A percentile compares a stretch with the other conserved stretches of the same genome.
These are phyloP conservation scores for Chaetodon trifasciatus DNA, from an alignment of 2,797 vertebrate species.

Conservation along the genomic window DNA sequence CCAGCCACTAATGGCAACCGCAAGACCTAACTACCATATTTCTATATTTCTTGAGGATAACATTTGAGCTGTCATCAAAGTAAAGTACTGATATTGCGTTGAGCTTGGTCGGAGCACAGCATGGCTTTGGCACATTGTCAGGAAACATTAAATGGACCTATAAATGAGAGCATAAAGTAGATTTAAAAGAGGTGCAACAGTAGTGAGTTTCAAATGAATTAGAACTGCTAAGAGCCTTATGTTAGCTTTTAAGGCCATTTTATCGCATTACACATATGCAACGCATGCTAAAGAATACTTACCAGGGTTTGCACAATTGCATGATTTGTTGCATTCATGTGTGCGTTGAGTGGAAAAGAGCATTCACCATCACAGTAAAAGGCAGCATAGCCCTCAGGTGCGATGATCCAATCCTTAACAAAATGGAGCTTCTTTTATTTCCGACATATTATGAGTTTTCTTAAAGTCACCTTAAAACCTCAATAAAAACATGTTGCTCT, in stretches of 20 bases:
- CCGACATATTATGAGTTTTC: not conserved
- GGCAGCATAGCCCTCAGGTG: constrained; percentile 97
- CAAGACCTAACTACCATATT: constrained; percentile 99
- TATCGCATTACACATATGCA: constrained; percentile 12
- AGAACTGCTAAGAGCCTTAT: constrained; percentile 40
- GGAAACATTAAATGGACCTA: constrained; percentile 99
- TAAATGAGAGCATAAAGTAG: constrained; percentile 57
- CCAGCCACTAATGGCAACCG: constrained; percentile 92
- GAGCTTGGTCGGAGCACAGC: constrained; percentile 98
- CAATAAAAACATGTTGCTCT: not conserved
- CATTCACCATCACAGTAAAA: constrained; percentile 99
- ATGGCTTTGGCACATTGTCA: constrained; percentile 98
- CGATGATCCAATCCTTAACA: constrained; percentile 98
- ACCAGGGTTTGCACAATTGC: constrained; percentile 99
- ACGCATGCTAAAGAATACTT: constrained; percentile 61
- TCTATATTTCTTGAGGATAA: constrained; percentile 99
- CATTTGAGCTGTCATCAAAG: constrained; percentile 99
- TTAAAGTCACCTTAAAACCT: not conserved
- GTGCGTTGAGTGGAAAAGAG: constrained; percentile 98
- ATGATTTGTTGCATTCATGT: constrained; percentile 99
- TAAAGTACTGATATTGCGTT: constrained; percentile 99
- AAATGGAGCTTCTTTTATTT: constrained; percentile 27
- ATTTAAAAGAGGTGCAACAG: constrained; percentile 48
- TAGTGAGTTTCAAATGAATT: constrained; percentile 42
- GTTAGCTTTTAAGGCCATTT: constrained; percentile 20